Evolutionary conservation across 2,113 vertebrate species (phyloP).

Genomic region (Proterorhinus semilunaris): DNA sequence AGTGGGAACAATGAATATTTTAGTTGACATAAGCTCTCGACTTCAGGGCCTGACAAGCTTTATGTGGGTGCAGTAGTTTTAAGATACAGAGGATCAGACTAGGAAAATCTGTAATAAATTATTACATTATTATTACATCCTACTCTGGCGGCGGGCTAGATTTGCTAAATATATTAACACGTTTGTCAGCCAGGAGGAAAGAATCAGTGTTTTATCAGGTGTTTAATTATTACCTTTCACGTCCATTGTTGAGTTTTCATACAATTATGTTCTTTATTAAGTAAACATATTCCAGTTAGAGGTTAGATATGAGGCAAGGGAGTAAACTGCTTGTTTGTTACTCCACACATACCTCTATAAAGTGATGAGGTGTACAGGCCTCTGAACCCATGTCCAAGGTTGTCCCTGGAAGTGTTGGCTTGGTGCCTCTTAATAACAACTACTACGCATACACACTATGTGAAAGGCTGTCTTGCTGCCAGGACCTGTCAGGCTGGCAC

Average conservation of each 20-base stretch:
- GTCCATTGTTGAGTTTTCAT: too few relatives aligned
- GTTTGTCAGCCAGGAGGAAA: too few relatives aligned
- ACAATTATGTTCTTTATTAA: too few relatives aligned
- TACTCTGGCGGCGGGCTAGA: slow-evolving; percentile 1
- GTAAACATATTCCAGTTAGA: not conserved
- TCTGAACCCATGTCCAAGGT: slow-evolving; percentile 73
- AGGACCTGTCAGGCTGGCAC: slow-evolving; percentile 70
- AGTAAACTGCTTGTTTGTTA: slow-evolving; percentile 49
- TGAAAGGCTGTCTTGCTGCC: slow-evolving; percentile 59
- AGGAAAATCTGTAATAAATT: slow-evolving; percentile 22
- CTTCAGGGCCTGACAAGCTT: slow-evolving; percentile 49
- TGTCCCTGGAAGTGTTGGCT: slow-evolving; percentile 60
- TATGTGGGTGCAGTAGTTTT: slow-evolving; percentile 43
- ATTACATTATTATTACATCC: slow-evolving; percentile 31
- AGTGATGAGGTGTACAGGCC: slow-evolving; percentile 73
- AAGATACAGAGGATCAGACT: slow-evolving; percentile 39
- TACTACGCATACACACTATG: slow-evolving; percentile 35
- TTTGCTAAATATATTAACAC: not conserved
- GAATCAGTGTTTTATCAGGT: not conserved
- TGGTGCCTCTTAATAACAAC: slow-evolving; percentile 55
- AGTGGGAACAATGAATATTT: slow-evolving; percentile 51
- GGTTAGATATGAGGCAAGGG: slow-evolving; percentile 11
- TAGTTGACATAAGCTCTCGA: slow-evolving; percentile 40
- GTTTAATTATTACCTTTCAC: not conserved
- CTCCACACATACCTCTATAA: slow-evolving; percentile 51